phyloP scores from a whole-genome alignment of 2,113 vertebrate genomes.

The Lasiurus cinereus region DNA sequence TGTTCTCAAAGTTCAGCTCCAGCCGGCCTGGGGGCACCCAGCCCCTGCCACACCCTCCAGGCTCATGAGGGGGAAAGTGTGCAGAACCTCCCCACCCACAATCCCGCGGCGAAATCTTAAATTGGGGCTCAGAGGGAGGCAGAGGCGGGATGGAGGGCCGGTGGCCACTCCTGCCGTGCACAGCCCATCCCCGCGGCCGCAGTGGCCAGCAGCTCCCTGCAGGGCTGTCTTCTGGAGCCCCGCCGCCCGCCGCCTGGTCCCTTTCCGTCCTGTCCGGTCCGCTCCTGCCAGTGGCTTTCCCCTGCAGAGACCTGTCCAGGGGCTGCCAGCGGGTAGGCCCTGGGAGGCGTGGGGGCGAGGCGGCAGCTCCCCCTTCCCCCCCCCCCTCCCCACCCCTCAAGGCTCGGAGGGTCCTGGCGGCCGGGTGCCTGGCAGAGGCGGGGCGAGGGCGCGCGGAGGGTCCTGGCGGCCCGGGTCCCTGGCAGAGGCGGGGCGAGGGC shows the following conservation, averaged over 20 bases:
- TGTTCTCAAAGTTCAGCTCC: slow-evolving; percentile 35
- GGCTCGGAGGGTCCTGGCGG: too few species aligned
- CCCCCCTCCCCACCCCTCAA: too few species aligned
- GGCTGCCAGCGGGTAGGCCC: not conserved
- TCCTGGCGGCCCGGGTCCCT: too few species aligned
- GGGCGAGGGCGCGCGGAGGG: too few species aligned
- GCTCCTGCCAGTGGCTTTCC: not conserved
- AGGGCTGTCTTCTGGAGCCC: not conserved
- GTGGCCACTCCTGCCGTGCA: not conserved
- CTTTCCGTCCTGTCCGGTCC: too few species aligned
- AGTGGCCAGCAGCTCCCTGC: not conserved
- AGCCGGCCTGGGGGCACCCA: not conserved
- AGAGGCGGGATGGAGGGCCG: not conserved
- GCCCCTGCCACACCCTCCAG: not conserved
- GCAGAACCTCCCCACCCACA: slow-evolving; percentile 16
- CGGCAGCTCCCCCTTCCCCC: not conserved
- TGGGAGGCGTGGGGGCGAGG: not conserved
- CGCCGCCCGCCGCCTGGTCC: not conserved
- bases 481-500: too few species aligned
- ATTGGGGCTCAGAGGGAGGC: not conserved
- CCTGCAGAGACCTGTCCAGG: not conserved
- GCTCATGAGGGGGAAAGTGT: not conserved
- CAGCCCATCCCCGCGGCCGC: not conserved
- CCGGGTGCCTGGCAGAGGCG: too few species aligned
- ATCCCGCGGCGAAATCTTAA: slow-evolving; percentile 14